phyloP scores from a whole-genome alignment of 1,140 invertebrate genomes.

The Drosophila athabasca region DNA sequence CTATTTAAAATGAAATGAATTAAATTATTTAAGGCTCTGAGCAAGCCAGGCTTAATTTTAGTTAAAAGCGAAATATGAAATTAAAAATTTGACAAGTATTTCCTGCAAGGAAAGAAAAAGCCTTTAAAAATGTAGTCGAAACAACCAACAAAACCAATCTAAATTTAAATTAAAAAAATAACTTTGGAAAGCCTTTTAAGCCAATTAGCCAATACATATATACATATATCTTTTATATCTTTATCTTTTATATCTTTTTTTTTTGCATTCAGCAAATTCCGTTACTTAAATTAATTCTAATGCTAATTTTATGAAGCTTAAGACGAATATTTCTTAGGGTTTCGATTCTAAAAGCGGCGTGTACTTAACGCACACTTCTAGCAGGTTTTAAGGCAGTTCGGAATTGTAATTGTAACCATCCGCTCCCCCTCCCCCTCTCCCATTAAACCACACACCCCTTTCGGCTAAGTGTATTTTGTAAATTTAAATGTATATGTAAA shows the following conservation, averaged over 20 bases:
- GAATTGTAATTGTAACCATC: constrained; percentile 29
- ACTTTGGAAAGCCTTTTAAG: constrained; percentile 54
- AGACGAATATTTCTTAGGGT: constrained; percentile 10
- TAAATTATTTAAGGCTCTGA: constrained; percentile 44
- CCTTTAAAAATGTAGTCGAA: constrained; percentile 71
- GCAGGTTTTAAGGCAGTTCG: constrained; percentile 28
- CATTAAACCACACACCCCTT: constrained; percentile 4
- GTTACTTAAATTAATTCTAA: constrained; percentile 73
- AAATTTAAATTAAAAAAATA: constrained; percentile 40
- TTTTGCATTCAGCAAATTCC: constrained; percentile 53
- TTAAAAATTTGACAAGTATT: constrained; percentile 74
- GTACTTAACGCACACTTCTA: constrained; percentile 57
- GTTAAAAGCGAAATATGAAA: constrained; percentile 44
- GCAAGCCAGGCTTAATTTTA: constrained; percentile 31
- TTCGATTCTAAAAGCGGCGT: constrained; percentile 38
- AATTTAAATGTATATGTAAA: constrained; percentile 52
- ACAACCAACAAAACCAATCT: constrained; percentile 26
- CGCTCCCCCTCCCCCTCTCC: neutral
- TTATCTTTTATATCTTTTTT: constrained; percentile 22
- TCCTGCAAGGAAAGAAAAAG: constrained; percentile 80
- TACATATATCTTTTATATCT: constrained; percentile 15
- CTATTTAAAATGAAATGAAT: constrained; percentile 79
- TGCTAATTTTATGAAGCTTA: constrained; percentile 42
- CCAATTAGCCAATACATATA: constrained; percentile 59
- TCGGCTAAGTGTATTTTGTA: constrained; percentile 46